Conservation (phyloP, 2,113 vertebrate genomes). For the Pica pica region DNA sequence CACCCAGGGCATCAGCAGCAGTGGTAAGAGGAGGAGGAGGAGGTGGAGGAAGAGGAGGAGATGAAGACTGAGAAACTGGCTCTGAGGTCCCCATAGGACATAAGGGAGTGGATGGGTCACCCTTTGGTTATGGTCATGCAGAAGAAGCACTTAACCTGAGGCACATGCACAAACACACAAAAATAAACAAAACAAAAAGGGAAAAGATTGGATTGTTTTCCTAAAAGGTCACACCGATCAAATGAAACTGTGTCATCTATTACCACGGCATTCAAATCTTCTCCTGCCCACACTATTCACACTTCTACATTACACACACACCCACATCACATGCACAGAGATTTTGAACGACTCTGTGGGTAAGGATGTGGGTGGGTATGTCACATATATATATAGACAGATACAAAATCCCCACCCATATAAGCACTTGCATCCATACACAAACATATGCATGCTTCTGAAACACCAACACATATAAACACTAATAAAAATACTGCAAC, state of each 20-base stretch:
- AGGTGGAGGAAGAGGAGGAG: conserved; percentile 60
- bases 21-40: conserved; percentile 53
- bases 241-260: conserved; percentile 58
- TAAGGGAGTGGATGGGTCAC: conserved; percentile 59
- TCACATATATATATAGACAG: conserved; percentile 42
- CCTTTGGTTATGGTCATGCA: conserved; percentile 72
- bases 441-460: conserved; percentile 38
- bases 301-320: conserved; percentile 62
- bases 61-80: conserved; percentile 58
- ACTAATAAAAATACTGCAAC: conserved; percentile 3
- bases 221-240: conserved; percentile 50
- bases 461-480: conserved; percentile 33
- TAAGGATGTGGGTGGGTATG: conserved; percentile 55
- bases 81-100: conserved; percentile 74
- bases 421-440: conserved; percentile 33
- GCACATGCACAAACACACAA: conserved; percentile 71
- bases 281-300: conserved; percentile 48
- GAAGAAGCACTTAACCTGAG: conserved; percentile 74
- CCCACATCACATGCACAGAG: conserved; percentile 58
- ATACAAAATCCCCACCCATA: conserved; percentile 38
- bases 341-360: conserved; percentile 50
- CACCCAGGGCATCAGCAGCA: conserved; percentile 41
- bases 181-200: conserved; percentile 65
- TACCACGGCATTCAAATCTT: conserved; percentile 43
- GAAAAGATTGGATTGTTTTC: conserved; percentile 57